Evolutionary conservation across 2,888 invertebrate species (phyloP), one percentile per base, ranked within the genome.

Genomic region (Quadriops clusia): DNA sequence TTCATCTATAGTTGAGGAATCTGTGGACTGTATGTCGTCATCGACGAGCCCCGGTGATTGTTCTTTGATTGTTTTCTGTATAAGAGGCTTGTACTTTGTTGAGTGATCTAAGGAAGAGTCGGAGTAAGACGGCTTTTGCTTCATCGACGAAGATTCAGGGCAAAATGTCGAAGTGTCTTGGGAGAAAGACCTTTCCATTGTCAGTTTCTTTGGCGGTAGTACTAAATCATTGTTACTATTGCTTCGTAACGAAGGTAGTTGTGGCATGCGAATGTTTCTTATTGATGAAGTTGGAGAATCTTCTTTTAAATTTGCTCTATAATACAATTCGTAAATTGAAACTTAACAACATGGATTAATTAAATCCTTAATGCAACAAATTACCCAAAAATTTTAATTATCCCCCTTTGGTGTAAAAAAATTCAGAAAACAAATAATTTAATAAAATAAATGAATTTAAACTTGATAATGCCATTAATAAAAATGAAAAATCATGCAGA

Each of bases 1-100:
- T 48, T 77, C 77, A 33, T 77, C 77, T 48, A 74, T 63, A 4
- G 74, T 63, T 1, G 79, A 78, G 0, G 78, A 79, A 50, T 78
- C 78, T 0, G 78, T 79, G 2, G 78, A 78, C 34, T 67, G 63
- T 9, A 70, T 61, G 43, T 79, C 78, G 39, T 79, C 79, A 41
- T 77, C 79, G 2, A 40, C 29, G 4, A 46, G 50, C 34, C 50
- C 60, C 41, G 45, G 35, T 20, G 41, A 38, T 32, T 45, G 44
- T 30, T 56, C 54, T 42, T 50, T 53, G 24, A 57, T 57, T n/a
- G 50, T 50, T 34, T 47, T 44, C 22, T 38, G 41, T 25, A 36
- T 34, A 8, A 29, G 14, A 22, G 28, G 26, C 28, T 39, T 42
- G 15, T 14, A 30, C 23, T 33, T 37, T 7, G 34, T 27, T 18